Percentiles rank a stretch among this genome's conserved stretches.
These are phyloP conservation scores for Neoascia interrupta DNA, from an alignment of 2,888 invertebrate genomes.

Conservation along the genomic window DNA sequence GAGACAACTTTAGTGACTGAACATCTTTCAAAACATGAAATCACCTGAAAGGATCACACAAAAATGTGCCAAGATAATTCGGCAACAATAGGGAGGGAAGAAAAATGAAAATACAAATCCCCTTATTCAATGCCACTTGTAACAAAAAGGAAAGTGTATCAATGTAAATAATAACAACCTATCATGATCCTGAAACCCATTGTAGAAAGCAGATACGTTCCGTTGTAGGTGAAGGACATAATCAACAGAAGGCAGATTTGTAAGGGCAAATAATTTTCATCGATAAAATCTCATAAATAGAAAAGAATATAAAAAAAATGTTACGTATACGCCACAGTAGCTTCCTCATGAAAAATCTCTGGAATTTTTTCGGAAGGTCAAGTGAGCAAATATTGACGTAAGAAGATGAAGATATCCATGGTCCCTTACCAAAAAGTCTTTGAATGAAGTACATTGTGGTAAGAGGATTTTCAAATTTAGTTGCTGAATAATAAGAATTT, in stretches of 20 bases:
- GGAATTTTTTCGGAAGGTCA: too few relatives aligned
- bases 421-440: too few relatives aligned
- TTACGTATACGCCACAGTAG: conserved; percentile 1
- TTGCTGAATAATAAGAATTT: too few relatives aligned
- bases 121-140: not conserved
- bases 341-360: too few relatives aligned
- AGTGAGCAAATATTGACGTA: too few relatives aligned
- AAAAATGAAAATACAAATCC: not conserved
- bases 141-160: not conserved
- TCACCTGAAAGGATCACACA: not conserved
- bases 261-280: too few relatives aligned
- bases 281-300: not conserved
- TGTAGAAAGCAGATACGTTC: not conserved
- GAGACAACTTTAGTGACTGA: too few relatives aligned
- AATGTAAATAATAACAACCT: not conserved
- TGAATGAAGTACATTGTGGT: too few relatives aligned
- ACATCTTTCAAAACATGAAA: not conserved
- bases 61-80: not conserved
- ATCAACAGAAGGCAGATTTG: too few relatives aligned
- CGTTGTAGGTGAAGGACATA: not conserved
- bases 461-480: too few relatives aligned
- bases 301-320: not conserved
- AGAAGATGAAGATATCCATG: too few relatives aligned
- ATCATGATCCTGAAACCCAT: not conserved
- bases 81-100: not conserved